Evolutionary conservation across 2,888 invertebrate species (phyloP).

Genomic region (Leptinotarsa peninsularis): DNA sequence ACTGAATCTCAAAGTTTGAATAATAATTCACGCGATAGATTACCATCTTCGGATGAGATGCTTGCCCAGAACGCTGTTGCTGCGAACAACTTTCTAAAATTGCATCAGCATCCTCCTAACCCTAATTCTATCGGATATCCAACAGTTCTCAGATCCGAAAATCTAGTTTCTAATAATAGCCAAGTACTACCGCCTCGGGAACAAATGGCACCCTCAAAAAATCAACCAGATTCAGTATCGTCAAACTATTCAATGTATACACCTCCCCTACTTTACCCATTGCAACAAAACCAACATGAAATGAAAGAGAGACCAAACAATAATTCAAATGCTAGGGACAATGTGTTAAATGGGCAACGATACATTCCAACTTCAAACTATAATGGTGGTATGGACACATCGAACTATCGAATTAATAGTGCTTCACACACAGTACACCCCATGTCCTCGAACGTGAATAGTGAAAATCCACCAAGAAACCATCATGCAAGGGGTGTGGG

Average conservation of each 20-base stretch:
- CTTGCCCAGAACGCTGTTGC: neutral
- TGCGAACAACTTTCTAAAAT: neutral
- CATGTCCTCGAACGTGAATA: neutral
- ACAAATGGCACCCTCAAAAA: neutral
- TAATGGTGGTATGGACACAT: neutral
- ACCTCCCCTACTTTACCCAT: no score
- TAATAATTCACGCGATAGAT: neutral
- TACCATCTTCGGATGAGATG: neutral
- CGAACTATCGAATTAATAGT: neutral
- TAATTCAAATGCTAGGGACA: neutral
- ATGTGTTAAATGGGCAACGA: neutral
- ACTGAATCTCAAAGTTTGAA: neutral
- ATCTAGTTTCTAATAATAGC: neutral
- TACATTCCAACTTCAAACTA: neutral
- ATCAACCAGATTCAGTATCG: neutral
- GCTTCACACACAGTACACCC: neutral
- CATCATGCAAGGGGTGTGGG: neutral
- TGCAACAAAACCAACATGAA: neutral
- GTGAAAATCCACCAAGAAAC: neutral
- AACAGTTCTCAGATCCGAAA: neutral
- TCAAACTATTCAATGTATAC: neutral
- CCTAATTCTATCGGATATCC: conserved; percentile 9
- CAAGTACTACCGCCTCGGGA: neutral
- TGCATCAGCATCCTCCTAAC: neutral
- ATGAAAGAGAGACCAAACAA: neutral